phyloP scores from a whole-genome alignment of 2,113 vertebrate genomes.

The Mustela lutreola region DNA sequence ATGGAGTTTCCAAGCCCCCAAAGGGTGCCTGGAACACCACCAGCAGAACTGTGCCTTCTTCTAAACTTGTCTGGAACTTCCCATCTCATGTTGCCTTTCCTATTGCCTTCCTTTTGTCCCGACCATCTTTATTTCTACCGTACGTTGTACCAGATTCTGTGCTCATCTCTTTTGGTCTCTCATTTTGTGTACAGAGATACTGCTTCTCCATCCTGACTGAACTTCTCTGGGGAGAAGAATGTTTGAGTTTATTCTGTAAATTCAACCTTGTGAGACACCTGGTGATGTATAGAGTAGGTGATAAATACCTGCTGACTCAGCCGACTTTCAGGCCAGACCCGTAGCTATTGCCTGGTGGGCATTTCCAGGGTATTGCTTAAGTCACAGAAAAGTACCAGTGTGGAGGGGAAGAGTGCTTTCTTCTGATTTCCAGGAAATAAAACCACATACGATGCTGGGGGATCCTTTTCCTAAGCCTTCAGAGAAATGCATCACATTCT shows the following conservation, averaged over 20 bases:
- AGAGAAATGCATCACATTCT: constrained; percentile 63
- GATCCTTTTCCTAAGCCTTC: constrained; percentile 44
- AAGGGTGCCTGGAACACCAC: background rate
- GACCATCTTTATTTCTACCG: background rate
- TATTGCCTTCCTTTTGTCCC: background rate
- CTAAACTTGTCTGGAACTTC: background rate
- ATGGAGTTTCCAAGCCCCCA: background rate
- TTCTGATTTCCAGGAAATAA: constrained; percentile 50
- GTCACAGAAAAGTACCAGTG: background rate
- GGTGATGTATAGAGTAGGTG: too few relatives aligned
- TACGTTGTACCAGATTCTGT: rapidly evolving
- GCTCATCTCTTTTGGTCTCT: background rate
- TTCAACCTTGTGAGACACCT: background rate
- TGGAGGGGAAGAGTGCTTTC: constrained; percentile 13
- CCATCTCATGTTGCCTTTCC: background rate
- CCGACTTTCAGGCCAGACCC: background rate
- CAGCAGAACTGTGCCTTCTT: background rate
- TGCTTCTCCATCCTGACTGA: background rate
- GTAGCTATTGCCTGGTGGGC: background rate
- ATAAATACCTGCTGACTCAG: background rate
- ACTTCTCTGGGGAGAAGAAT: background rate
- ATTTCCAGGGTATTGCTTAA: constrained; percentile 43
- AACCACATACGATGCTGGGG: background rate
- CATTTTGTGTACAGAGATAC: background rate
- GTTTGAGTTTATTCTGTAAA: background rate